Conservation (phyloP, 2,888 invertebrate genomes). For the Caenorhabditis auriculariae region DNA sequence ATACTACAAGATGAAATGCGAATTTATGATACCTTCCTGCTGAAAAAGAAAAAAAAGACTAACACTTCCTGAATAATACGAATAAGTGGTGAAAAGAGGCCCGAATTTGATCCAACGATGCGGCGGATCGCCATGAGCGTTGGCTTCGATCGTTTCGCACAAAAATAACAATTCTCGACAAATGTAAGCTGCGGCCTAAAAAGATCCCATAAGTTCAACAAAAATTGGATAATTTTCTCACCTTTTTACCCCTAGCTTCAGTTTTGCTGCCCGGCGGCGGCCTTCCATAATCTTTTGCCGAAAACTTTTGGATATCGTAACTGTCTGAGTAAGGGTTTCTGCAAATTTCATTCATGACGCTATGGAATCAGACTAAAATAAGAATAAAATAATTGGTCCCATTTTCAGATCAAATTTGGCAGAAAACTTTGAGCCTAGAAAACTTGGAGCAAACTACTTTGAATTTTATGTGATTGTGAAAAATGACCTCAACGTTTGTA, state of each 20-base stretch:
- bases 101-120: constrained; percentile 77
- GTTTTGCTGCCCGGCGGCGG: constrained; percentile 59
- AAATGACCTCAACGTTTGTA: too few relatives aligned
- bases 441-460: too few relatives aligned
- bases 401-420: too few relatives aligned
- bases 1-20: not conserved
- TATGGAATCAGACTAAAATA: too few relatives aligned
- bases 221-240: not conserved
- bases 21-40: not conserved
- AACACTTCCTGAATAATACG: constrained; percentile 55
- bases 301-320: constrained; percentile 57
- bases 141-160: constrained; percentile 81
- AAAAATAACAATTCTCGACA: constrained; percentile 85
- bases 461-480: too few relatives aligned
- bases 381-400: too few relatives aligned
- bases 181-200: constrained; percentile 66
- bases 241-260: constrained; percentile 52
- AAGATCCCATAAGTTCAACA: not conserved
- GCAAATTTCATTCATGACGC: too few relatives aligned
- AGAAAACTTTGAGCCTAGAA: too few relatives aligned
- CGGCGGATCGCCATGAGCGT: constrained; percentile 64
- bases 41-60: constrained; percentile 1
- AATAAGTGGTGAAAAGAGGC: constrained; percentile 73
- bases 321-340: constrained; percentile 75
- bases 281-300: constrained; percentile 53